Evolutionary conservation across 1,140 invertebrate genomes (phyloP).

Genomic region (Drosophila orena): DNA sequence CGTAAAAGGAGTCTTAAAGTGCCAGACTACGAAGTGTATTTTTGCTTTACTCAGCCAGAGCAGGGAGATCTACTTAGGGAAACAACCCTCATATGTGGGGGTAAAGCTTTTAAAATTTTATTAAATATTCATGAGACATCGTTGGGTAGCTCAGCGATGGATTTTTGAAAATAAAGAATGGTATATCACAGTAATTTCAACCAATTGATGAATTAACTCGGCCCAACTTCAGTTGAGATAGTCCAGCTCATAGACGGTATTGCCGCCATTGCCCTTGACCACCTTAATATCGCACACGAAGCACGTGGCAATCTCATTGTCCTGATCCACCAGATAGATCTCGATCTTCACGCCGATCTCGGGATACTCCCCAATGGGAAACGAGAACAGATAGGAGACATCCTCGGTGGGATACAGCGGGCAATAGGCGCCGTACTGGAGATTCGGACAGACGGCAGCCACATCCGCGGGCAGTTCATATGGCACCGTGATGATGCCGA

Average conservation of each 20-base stretch:
- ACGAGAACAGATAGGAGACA: constrained; percentile 75
- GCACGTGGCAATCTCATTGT: constrained; percentile 62
- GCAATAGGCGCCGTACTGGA: constrained; percentile 74
- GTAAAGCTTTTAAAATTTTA: constrained; percentile 40
- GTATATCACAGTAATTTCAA: constrained; percentile 60
- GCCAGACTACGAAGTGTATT: background rate
- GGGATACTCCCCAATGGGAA: constrained; percentile 73
- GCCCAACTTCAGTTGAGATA: constrained; percentile 34
- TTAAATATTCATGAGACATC: constrained; percentile 32
- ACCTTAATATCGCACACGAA: constrained; percentile 80
- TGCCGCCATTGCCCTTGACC: constrained; percentile 44
- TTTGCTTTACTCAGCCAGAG: background rate
- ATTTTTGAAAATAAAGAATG: constrained; percentile 7
- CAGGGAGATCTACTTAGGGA: constrained; percentile 7
- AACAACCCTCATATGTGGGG: constrained; percentile 16
- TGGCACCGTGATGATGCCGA: constrained; percentile 73
- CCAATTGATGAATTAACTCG: constrained; percentile 26
- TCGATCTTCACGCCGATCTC: constrained; percentile 78
- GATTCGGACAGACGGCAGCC: constrained; percentile 67
- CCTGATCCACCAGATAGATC: constrained; percentile 75
- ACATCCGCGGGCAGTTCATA: constrained; percentile 74
- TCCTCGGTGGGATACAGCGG: constrained; percentile 77
- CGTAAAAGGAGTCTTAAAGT: constrained; percentile 8
- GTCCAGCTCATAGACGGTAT: constrained; percentile 46
- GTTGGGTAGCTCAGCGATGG: background rate